Evolutionary conservation across 2,888 invertebrate species (phyloP).

Genomic region (Suillia variegata): DNA sequence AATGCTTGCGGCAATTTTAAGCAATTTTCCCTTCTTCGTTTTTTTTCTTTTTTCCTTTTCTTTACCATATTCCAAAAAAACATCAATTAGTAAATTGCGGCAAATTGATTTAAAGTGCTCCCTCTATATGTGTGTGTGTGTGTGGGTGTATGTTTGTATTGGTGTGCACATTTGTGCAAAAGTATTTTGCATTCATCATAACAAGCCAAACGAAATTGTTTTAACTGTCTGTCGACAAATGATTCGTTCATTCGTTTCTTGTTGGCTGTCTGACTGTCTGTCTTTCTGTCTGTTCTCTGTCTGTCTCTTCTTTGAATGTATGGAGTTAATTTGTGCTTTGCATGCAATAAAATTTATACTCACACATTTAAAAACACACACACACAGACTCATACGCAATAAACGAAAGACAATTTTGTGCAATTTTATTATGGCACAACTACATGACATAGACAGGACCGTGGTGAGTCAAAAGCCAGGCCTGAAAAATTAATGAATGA

Average conservation of each 20-base stretch:
- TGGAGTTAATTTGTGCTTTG: neutral
- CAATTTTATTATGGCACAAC: neutral
- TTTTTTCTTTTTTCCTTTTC: too few relatives aligned
- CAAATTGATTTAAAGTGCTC: conserved; percentile 19
- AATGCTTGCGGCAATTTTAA: too few relatives aligned
- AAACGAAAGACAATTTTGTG: neutral
- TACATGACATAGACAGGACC: too few relatives aligned
- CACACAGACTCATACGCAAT: neutral
- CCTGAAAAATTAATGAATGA: too few relatives aligned
- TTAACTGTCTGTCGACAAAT: conserved; percentile 7
- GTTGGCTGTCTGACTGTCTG: too few relatives aligned
- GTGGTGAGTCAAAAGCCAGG: too few relatives aligned
- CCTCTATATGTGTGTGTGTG: conserved; percentile 26
- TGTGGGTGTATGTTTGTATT: too few relatives aligned
- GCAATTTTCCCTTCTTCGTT: too few relatives aligned
- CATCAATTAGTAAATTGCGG: conserved; percentile 26
- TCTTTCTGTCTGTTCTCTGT: too few relatives aligned
- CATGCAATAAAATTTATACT: neutral
- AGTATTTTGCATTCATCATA: conserved; percentile 7
- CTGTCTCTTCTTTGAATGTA: conserved; percentile 21
- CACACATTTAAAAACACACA: neutral
- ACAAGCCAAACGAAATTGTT: conserved; percentile 21
- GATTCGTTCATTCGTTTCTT: conserved; percentile 19
- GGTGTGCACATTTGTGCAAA: conserved; percentile 27
- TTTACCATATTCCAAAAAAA: conserved; percentile 22